Conservation (phyloP, 2,888 invertebrate genomes). For the Parapristionchus giblindavisi region DNA sequence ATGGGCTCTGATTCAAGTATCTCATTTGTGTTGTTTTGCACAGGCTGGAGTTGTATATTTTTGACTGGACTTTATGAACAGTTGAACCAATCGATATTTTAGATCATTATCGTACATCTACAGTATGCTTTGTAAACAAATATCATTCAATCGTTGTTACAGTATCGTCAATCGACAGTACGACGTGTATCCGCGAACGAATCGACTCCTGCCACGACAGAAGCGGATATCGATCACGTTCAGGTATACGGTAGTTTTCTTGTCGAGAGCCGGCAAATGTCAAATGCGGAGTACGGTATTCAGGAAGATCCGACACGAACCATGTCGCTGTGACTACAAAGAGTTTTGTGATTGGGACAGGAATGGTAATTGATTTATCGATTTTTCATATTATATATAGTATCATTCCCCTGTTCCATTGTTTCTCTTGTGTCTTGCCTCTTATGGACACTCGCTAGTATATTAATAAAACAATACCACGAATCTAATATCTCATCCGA, state of each 20-base stretch:
- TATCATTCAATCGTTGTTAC: too few relatives aligned
- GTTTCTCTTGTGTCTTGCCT: not conserved
- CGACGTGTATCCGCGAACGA: constrained; percentile 77
- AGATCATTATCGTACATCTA: too few relatives aligned
- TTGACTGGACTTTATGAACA: not conserved
- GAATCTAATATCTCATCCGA: not conserved
- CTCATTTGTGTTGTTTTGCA: too few relatives aligned
- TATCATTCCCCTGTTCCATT: too few relatives aligned
- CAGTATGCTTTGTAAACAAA: too few relatives aligned
- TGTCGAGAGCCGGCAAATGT: not conserved
- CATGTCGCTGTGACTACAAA: constrained; percentile 64
- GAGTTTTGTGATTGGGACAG: constrained; percentile 68
- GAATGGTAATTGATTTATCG: constrained; percentile 43
- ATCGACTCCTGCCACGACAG: constrained; percentile 52
- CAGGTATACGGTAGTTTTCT: constrained; percentile 31
- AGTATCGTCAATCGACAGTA: constrained; percentile 83
- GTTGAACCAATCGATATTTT: too few relatives aligned
- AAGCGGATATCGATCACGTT: constrained; percentile 73
- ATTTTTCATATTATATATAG: too few relatives aligned
- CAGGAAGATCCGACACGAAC: constrained; percentile 69
- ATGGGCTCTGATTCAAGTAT: too few relatives aligned
- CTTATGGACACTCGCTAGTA: too few relatives aligned
- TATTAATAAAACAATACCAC: not conserved
- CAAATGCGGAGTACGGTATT: too few relatives aligned
- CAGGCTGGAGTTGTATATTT: too few relatives aligned